These are phyloP conservation scores for Parnassius glacialis DNA, from an alignment of 2,888 invertebrate species.

Conservation along the genomic window DNA sequence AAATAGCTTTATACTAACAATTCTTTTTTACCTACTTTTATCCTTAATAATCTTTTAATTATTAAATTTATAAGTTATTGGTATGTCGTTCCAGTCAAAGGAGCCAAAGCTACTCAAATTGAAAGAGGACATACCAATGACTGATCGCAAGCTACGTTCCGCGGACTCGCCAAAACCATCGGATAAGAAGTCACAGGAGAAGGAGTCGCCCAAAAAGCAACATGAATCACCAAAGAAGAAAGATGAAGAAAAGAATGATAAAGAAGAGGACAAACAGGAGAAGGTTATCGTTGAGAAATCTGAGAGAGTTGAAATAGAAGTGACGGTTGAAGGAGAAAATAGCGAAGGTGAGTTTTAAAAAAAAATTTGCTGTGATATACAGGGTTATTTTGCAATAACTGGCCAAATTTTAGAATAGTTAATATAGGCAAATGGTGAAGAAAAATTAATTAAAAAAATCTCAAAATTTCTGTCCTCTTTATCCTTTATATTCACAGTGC, in stretches of 20 bases:
- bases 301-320: conserved; percentile 43
- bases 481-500: too few species aligned
- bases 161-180: conserved; percentile 61
- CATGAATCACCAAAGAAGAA: conserved; percentile 21
- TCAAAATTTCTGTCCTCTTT: too few species aligned
- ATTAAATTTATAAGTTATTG: too few species aligned
- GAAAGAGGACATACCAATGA: conserved; percentile 49
- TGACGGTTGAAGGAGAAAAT: conserved; percentile 44
- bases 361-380: neutral
- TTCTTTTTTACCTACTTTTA: too few species aligned
- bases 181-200: conserved; percentile 40
- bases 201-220: conserved; percentile 35
- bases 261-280: conserved; percentile 24
- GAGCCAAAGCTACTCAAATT: conserved; percentile 62
- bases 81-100: conserved; percentile 54
- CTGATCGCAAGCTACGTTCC: conserved; percentile 63
- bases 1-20: too few species aligned
- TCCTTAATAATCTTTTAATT: too few species aligned
- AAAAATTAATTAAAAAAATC: too few species aligned
- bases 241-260: conserved; percentile 11
- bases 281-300: conserved; percentile 27
- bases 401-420: too few species aligned
- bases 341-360: conserved; percentile 48
- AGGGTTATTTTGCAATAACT: too few species aligned
- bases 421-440: too few species aligned